phyloP scores from a whole-genome alignment of 2,888 invertebrate genomes.

The Chloroclysta siterata region DNA sequence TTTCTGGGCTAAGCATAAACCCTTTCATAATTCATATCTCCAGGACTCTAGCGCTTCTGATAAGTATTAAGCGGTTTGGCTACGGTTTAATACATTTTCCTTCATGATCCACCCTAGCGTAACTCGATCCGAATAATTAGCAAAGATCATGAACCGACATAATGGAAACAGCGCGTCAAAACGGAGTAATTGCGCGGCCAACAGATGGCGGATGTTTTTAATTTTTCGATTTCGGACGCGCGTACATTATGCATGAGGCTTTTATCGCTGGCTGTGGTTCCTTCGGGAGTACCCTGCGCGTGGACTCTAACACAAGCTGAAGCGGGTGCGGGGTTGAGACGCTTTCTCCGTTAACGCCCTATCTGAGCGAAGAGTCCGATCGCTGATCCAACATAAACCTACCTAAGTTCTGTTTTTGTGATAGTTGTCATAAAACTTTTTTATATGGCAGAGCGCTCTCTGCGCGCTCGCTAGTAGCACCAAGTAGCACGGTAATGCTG shows the following conservation, averaged over 20 bases:
- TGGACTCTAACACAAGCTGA: constrained; percentile 35
- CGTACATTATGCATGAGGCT: constrained; percentile 82
- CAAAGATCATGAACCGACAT: constrained; percentile 59
- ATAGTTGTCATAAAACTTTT: too few relatives aligned
- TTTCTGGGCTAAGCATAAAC: too few relatives aligned
- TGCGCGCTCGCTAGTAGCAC: too few relatives aligned
- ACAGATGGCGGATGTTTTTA: constrained; percentile 81
- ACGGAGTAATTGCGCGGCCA: constrained; percentile 67
- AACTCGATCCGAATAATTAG: constrained; percentile 61
- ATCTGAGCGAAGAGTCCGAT: too few relatives aligned
- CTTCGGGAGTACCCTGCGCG: constrained; percentile 68
- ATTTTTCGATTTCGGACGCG: constrained; percentile 84
- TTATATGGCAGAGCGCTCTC: too few relatives aligned
- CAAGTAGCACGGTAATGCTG: too few relatives aligned
- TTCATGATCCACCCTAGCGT: constrained; percentile 39
- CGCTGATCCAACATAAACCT: too few relatives aligned
- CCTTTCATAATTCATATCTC: too few relatives aligned
- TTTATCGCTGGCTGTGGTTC: constrained; percentile 81
- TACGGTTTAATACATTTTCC: neutral
- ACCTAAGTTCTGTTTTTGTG: too few relatives aligned
- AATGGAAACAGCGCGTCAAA: constrained; percentile 56
- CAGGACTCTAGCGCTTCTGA: too few relatives aligned
- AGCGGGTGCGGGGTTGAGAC: constrained; percentile 11
- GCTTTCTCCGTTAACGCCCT: too few relatives aligned
- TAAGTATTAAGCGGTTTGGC: neutral